Evolutionary conservation across 2,888 invertebrate species (phyloP).

Genomic region (Plebejus anna): DNA sequence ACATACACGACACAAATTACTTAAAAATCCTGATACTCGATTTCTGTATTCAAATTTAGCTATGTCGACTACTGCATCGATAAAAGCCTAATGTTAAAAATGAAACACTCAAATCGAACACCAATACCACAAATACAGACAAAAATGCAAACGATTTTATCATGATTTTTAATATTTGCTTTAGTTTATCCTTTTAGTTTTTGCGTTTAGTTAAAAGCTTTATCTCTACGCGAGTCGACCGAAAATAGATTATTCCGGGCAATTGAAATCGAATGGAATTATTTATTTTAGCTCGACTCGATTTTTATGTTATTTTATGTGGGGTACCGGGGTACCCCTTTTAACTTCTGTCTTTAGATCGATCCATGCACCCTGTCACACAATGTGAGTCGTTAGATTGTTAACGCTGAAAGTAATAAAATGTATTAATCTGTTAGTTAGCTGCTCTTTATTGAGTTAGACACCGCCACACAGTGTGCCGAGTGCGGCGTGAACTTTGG

Average conservation of each 20-base stretch:
- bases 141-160: slow-evolving; percentile 30
- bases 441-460: slow-evolving; percentile 37
- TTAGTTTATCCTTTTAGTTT: slow-evolving; percentile 30
- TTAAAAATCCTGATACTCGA: not conserved
- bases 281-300: slow-evolving; percentile 33
- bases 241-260: slow-evolving; percentile 39
- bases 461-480: slow-evolving; percentile 72
- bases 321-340: slow-evolving; percentile 43
- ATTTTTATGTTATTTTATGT: slow-evolving; percentile 33
- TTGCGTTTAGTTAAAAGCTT: slow-evolving; percentile 38
- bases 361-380: slow-evolving; percentile 79
- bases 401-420: slow-evolving; percentile 36
- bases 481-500: slow-evolving; percentile 72
- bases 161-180: slow-evolving; percentile 28
- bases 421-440: slow-evolving; percentile 25
- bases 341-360: slow-evolving; percentile 45
- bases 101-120: slow-evolving; percentile 36
- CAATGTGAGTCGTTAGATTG: slow-evolving; percentile 53
- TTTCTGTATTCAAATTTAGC: slow-evolving; percentile 1
- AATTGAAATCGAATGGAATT: not conserved
- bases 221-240: slow-evolving; percentile 42
- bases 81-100: slow-evolving; percentile 29
- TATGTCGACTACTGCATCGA: slow-evolving; percentile 23
- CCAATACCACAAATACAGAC: slow-evolving; percentile 32
- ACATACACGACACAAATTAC: slow-evolving; percentile 19